phyloP scores from a whole-genome alignment of 2,888 invertebrate species.

The Nebria salina region DNA sequence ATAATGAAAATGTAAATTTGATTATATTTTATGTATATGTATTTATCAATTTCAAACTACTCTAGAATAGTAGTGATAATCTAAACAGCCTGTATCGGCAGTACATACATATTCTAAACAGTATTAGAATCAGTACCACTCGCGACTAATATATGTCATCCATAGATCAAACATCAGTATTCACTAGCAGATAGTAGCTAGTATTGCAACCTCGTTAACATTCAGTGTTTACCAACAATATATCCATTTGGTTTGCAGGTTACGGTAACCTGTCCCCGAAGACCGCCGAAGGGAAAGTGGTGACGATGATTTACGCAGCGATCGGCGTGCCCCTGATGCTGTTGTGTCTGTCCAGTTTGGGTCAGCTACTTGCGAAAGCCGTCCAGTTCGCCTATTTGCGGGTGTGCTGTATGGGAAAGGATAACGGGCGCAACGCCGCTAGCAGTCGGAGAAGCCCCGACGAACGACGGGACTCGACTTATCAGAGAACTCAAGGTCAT shows the following conservation, averaged over 20 bases:
- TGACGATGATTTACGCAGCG: conserved; percentile 87
- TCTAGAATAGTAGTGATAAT: background rate
- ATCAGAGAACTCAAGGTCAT: conserved; percentile 46
- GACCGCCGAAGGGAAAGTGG: conserved; percentile 82
- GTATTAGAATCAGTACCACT: background rate
- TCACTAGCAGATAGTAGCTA: background rate
- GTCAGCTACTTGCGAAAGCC: conserved; percentile 80
- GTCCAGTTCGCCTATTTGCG: conserved; percentile 75
- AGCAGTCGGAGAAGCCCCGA: background rate
- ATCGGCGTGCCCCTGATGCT: conserved; percentile 89
- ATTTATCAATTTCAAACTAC: background rate
- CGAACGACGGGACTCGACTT: conserved; percentile 50
- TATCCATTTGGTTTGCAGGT: conserved; percentile 65
- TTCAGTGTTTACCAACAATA: background rate
- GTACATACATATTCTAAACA: background rate
- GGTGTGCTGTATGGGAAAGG: conserved; percentile 57
- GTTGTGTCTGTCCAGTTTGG: conserved; percentile 85
- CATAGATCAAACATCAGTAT: background rate
- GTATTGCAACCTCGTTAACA: background rate
- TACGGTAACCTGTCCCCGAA: conserved; percentile 88
- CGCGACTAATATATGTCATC: background rate
- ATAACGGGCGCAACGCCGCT: conserved; percentile 53
- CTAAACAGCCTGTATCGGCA: background rate
- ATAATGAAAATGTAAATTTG: too few relatives aligned
- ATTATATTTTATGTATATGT: too few relatives aligned